Base-by-base conservation (phyloP, 1,140 invertebrate species). In the Sinonovacula constricta region DNA sequence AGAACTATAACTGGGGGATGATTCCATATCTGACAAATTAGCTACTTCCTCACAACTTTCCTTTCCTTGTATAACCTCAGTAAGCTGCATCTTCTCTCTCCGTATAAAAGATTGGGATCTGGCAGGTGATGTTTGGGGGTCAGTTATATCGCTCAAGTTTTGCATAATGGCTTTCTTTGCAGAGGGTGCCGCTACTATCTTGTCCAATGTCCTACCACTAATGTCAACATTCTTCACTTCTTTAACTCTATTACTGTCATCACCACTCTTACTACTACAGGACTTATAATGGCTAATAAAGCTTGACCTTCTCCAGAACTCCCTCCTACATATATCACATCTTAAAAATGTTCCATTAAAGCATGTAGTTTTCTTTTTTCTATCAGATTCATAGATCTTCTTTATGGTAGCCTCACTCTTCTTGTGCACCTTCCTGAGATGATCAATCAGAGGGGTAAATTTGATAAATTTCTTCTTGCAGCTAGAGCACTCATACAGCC, bases 401-500 rank as follows among this genome's bases (percentile, higher is more conserved):
- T 88, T 82, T 7, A 90, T 83, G 63, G 91, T 85, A 3, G 84
- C 68, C 39, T 87, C 84, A 28, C 81, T 77, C 60, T 90, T 90
- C 18, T 90, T 85, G 78, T 91, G 91, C 33, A 80, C 82, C 0
- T 71, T 78, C n/a, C 80, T 80, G 18, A 91, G 56, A 76, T 91
- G 91, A 31, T 90, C 66, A 0, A 85, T 88, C 0, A 89, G 81
- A 12, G 88, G 86, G 79, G 82, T 89, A 36, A 91, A 85, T 62
- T 90, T 86, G 33, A 84, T 82, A 79, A 91, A 92, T 0, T 65
- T 80, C 28, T 84, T 84, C 10, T 83, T 81, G 79, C 91, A 92
- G 62, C 87, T 87, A 10, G 86, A 85, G 78, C 91, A 92, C 1
- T 88, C 89, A 56, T 79, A 79, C 2, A 60, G 18, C n/a, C 31